These are phyloP conservation scores for Melanotaenia maccullochi DNA, from an alignment of 2,797 vertebrate genomes.

Conservation along the genomic window DNA sequence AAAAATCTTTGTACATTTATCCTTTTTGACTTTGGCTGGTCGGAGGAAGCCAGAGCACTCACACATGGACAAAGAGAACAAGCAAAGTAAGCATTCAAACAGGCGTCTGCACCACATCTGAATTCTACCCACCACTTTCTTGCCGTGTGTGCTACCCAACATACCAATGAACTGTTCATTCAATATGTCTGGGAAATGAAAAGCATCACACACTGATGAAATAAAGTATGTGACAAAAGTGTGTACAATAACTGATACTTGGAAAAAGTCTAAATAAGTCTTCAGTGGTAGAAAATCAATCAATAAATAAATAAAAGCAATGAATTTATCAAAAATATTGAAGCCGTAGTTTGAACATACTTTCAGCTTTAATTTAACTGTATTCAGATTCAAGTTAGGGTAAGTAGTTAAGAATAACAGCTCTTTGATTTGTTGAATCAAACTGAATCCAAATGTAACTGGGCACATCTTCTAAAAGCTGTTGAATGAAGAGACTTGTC, in stretches of 20 bases:
- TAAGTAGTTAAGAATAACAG: background rate
- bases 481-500: background rate
- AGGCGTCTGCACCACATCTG: background rate
- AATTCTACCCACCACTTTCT: background rate
- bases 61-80: background rate
- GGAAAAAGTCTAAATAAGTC: too few species aligned
- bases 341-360: background rate
- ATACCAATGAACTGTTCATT: background rate
- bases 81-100: constrained; percentile 28
- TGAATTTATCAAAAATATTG: too few species aligned
- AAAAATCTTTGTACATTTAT: background rate
- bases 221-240: background rate
- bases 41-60: background rate
- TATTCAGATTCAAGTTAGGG: background rate
- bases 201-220: constrained; percentile 17
- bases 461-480: background rate
- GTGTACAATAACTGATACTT: background rate
- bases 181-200: background rate
- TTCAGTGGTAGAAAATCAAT: too few species aligned
- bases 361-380: background rate
- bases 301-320: too few species aligned
- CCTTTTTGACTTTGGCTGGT: background rate
- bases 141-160: constrained; percentile 1
- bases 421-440: background rate
- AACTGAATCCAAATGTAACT: background rate